Conservation (phyloP, 2,797 vertebrate genomes). For the Xenentodon cancila region DNA sequence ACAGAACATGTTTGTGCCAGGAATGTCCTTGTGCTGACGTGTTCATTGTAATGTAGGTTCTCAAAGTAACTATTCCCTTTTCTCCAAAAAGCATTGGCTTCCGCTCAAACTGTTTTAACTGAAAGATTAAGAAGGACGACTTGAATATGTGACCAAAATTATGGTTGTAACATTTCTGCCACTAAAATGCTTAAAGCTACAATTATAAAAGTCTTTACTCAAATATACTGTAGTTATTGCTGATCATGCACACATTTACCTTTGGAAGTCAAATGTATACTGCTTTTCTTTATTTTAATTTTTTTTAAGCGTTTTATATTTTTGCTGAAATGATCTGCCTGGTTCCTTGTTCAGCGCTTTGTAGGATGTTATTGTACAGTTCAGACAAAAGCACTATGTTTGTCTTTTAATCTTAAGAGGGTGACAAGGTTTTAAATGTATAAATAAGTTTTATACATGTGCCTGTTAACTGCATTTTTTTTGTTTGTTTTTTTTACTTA, state of each 20-base stretch:
- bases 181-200: conserved; percentile 65
- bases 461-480: conserved; percentile 86
- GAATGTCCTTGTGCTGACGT: not conserved
- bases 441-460: conserved; percentile 89
- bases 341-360: conserved; percentile 74
- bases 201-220: conserved; percentile 43
- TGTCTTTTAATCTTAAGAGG: conserved; percentile 80
- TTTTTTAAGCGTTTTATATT: conserved; percentile 65
- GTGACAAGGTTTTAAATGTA: conserved; percentile 87
- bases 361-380: conserved; percentile 81
- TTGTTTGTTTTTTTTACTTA: conserved; percentile 64
- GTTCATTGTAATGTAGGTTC: conserved; percentile 33
- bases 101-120: conserved; percentile 44
- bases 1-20: too few species aligned
- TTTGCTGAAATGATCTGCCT: conserved; percentile 71
- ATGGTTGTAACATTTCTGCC: conserved; percentile 52
- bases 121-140: conserved; percentile 31
- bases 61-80: conserved; percentile 20
- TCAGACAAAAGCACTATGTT: conserved; percentile 82
- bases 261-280: conserved; percentile 66
- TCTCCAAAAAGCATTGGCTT: conserved; percentile 22
- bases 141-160: conserved; percentile 62
- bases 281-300: conserved; percentile 64
- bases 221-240: conserved; percentile 57
- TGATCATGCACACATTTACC: conserved; percentile 58